Evolutionary conservation across 2,888 invertebrate species (phyloP).

Genomic region (Drosophila ezoana): DNA sequence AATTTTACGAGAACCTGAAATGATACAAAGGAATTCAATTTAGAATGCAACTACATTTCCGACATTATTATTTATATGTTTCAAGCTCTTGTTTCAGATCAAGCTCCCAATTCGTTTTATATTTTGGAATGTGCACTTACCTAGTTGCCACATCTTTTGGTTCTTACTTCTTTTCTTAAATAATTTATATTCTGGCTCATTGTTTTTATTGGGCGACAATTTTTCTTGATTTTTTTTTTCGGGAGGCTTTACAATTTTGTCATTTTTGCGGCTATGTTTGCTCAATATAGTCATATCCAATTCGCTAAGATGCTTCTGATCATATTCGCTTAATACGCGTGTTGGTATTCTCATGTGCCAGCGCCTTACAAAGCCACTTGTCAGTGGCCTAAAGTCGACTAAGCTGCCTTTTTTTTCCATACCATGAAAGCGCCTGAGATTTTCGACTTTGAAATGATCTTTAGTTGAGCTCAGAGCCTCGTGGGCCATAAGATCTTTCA

Average conservation of each 20-base stretch:
- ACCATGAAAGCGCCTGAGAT: neutral
- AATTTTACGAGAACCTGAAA: constrained; percentile 10
- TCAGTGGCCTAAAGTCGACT: constrained; percentile 9
- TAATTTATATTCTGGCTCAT: neutral
- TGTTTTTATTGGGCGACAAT: neutral
- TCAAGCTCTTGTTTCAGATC: no score
- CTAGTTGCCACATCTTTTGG: constrained; percentile 26
- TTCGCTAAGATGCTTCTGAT: neutral
- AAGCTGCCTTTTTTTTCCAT: neutral
- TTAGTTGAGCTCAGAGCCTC: neutral
- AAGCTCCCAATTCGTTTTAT: no score
- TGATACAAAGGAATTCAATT: neutral
- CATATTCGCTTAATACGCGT: neutral
- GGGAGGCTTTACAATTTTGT: neutral
- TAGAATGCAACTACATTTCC: no score
- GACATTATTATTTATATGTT: no score
- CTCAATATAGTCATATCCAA: neutral
- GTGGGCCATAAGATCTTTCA: constrained; percentile 19
- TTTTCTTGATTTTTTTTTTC: neutral
- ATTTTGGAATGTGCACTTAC: constrained; percentile 3
- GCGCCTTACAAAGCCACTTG: neutral
- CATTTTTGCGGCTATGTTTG: neutral
- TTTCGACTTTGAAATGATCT: neutral
- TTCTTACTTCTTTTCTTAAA: neutral
- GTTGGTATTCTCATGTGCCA: constrained; percentile 20